Evolutionary conservation across 1,140 invertebrate genomes (phyloP).

Genomic region (Pachyrhynchus sulphureomaculatus): DNA sequence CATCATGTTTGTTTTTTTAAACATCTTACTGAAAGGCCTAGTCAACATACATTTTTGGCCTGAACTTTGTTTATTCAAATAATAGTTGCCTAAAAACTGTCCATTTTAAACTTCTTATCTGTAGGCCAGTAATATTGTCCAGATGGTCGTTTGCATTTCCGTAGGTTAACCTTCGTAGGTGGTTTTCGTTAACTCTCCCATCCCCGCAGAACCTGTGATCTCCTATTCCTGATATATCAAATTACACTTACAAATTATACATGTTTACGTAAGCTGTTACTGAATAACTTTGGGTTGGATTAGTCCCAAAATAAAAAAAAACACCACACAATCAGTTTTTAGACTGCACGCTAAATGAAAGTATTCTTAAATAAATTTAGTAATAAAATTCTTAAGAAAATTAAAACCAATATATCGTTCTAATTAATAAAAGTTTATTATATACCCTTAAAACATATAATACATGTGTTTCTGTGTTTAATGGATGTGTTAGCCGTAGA

Average conservation of each 20-base stretch:
- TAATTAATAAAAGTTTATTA: constrained; percentile 45
- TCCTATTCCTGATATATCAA: constrained; percentile 50
- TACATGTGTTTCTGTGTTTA: constrained; percentile 45
- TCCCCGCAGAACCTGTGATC: constrained; percentile 50
- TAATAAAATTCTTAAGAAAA: constrained; percentile 29
- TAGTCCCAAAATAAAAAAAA: constrained; percentile 39
- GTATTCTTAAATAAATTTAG: constrained; percentile 51
- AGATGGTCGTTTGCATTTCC: constrained; percentile 1
- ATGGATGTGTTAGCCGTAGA: constrained; percentile 49
- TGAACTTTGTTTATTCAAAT: no score
- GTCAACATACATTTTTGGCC: no score
- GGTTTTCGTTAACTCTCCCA: constrained; percentile 14
- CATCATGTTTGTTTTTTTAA: no score
- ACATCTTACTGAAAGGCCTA: no score
- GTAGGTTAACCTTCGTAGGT: constrained; percentile 2
- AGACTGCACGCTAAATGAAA: constrained; percentile 52
- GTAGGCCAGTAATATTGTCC: background rate
- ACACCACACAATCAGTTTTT: constrained; percentile 53
- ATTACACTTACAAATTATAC: constrained; percentile 47
- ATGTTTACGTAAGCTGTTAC: constrained; percentile 40
- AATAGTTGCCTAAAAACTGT: background rate
- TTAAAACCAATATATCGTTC: constrained; percentile 39
- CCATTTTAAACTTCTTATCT: background rate
- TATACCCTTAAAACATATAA: constrained; percentile 43
- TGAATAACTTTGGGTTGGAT: constrained; percentile 30